Evolutionary conservation across 2,113 vertebrate genomes (phyloP), one percentile per base, ranked within the genome.

Genomic region (Eretmochelys imbricata): DNA sequence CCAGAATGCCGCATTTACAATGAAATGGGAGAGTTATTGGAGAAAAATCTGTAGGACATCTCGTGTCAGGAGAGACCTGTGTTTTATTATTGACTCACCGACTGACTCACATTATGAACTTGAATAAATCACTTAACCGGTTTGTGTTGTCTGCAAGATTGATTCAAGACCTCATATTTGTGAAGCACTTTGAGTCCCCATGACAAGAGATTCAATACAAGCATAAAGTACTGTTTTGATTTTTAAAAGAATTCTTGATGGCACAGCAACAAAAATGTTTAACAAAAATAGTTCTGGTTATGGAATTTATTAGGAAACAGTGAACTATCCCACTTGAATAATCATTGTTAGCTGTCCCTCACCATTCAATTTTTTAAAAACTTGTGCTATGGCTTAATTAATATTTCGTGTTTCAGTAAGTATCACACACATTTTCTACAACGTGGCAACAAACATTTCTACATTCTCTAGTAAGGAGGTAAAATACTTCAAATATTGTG

Each of bases 21-120:
- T 72, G 38, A 72, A 72, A 72, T 3, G 31, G 9, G 65, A 38
- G n/a, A 20, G 72, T 46, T 46, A 27, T 12, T 27, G 22, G 20
- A 76, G 38, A 22, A 46, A 76, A 76, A 76, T 46, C 20, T 6
- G 22, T 46, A 27, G 10, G n/a, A 75, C n/a, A 20, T 24, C 65
- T 72, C 38, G 10, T 72, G 3, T 22, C 38, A 75, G 69, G 10
- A 75, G 38, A 42, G 38, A 75, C 20, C 19, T 76, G 20, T 76
- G 42, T 76, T 76, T 76, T 76, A 76, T 76, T 27, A 76, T 46
- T 46, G 6, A 50, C 16, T 55, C 3, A 0, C 82, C 49, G 22
- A 54, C 5, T 20, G 65, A 13, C 35, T 55, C 11, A 1, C 0
- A 1, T 57, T 8, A 29, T 1, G 22, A 72, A 62, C 38, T 29